Evolutionary conservation across 2,888 invertebrate genomes (phyloP), one percentile per base, ranked within the genome.

Genomic region (Chrysolina americana): DNA sequence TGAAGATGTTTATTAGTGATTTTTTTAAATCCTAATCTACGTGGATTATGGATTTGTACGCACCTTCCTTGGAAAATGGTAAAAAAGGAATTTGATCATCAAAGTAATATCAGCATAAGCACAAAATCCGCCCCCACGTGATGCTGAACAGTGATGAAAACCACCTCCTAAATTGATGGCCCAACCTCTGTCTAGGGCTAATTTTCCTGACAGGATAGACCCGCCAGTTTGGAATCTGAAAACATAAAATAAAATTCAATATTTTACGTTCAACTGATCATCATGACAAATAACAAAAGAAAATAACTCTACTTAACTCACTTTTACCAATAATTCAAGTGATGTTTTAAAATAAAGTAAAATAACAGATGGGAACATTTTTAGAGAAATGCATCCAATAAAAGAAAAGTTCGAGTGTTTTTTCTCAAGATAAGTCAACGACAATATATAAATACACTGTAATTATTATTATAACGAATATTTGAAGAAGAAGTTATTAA

Each of bases 121-220:
- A 87, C 97, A 97, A 89, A 97, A 97, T 0, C 97, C 97, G 0
- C 94, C 96, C 2, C 96, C 97, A 72, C 89, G 89, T 71, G 91
- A 89, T 0, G 91, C 90, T 77, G 94, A 93, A 86, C 96, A 96
- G 86, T 97, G 97, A 87, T 97, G 97, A 88, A 97, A 97, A 0
- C 97, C 97, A 13, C 96, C 97, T 0, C 97, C 97, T 28, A 97
- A 90, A 86, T 97, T 97, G 76, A 97, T 95, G 0, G 96, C 93
- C 96, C 96, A 97, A 2, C 96, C 96, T 50, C 93, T 88, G 79
- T 95, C 93, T 53, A 96, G 81, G 0, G 97, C 96, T 73, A 97
- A 86, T 86, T 94, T 94, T 0, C 95, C 96, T 0, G 95, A 96
- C 80, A 96, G 86, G 68, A 97, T 91, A 1, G 95, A 94, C 0